Base-by-base conservation (phyloP, 2,113 vertebrate genomes). In the Puntigrus tetrazona region DNA sequence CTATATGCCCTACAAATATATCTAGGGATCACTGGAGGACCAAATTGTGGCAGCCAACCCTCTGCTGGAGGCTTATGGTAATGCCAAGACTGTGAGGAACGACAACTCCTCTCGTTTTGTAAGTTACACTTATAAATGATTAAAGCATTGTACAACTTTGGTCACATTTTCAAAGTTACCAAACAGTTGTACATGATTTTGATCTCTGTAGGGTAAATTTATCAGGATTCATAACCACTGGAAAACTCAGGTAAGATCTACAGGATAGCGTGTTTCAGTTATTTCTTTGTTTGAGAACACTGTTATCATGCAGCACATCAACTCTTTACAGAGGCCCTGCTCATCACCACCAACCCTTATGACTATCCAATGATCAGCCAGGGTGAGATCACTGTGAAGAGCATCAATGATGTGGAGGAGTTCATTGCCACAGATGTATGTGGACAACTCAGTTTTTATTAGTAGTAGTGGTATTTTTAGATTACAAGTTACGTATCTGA, bases 271-370 rank as follows among this genome's bases (percentile, higher is more conserved):
- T 13, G 1, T 31, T 75, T 75, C 18, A 50, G 47, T 50, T 50
- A 50, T 18, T 50, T 50, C 16, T 5, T 50, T 1, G 16, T 50
- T 18, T 50, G 1, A 50, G 47, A 50, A 5, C 14, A 50, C 47
- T 50, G 47, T 50, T 50, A 50, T 18, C 47, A 50, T 50, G 47
- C 47, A 18, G 47, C n/a, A n/a, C n/a, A n/a, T n/a, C n/a, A n/a
- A n/a, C n/a, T n/a, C n/a, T n/a, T n/a, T n/a, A n/a, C n/a, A 92
- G 91, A 91, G 87, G 89, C 88, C 31, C 94, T 97, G 22, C 94
- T 97, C 76, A 97, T 97, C 9, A 96, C 96, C 78, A 96, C 95
- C 63, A 97, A 97, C 83, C 96, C 96, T 0, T 97, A 92, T 69
- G 96, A 97, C 88, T 97, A 61, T 70, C 95, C 89, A 3, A 96